Percentiles rank a stretch among this genome's conserved stretches.
These are phyloP conservation scores for Therioaphis trifolii DNA, from an alignment of 2,888 invertebrate genomes.

Conservation along the genomic window DNA sequence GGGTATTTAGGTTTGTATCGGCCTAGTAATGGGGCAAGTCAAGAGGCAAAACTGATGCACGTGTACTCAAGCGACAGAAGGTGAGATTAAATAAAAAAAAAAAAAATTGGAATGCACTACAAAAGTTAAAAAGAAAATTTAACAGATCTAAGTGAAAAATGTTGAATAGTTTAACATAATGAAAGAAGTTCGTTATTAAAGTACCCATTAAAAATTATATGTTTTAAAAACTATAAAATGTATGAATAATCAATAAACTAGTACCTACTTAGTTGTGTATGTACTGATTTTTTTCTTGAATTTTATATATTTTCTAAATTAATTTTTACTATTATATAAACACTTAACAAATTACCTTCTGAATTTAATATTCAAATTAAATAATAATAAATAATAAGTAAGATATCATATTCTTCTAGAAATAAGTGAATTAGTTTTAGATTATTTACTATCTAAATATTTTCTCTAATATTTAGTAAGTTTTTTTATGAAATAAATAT, in stretches of 20 bases:
- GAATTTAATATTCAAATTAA: too few relatives aligned
- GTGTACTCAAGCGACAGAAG: slow-evolving; percentile 57
- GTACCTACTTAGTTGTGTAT: too few relatives aligned
- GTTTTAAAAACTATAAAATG: not conserved
- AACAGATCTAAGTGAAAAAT: slow-evolving; percentile 41
- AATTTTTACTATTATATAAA: too few relatives aligned
- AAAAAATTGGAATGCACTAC: slow-evolving; percentile 57
- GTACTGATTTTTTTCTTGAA: too few relatives aligned
- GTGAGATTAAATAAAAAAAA: slow-evolving; percentile 57
- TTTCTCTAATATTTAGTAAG: too few relatives aligned
- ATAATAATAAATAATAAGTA: too few relatives aligned
- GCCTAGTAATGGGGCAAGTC: slow-evolving; percentile 55
- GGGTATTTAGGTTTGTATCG: slow-evolving; percentile 60
- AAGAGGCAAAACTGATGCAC: slow-evolving; percentile 60
- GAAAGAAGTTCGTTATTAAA: slow-evolving; percentile 12
- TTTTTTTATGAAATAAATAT: too few relatives aligned
- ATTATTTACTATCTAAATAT: too few relatives aligned
- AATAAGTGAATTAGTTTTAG: too few relatives aligned
- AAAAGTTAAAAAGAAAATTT: slow-evolving; percentile 46
- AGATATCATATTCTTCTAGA: too few relatives aligned
- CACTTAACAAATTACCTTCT: too few relatives aligned
- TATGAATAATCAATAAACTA: slow-evolving; percentile 16
- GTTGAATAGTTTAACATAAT: slow-evolving; percentile 34
- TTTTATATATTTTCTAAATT: too few relatives aligned
- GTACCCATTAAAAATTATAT: not conserved